These are phyloP conservation scores for Mobula hypostoma DNA, from an alignment of 2,113 vertebrate genomes.

Conservation along the genomic window DNA sequence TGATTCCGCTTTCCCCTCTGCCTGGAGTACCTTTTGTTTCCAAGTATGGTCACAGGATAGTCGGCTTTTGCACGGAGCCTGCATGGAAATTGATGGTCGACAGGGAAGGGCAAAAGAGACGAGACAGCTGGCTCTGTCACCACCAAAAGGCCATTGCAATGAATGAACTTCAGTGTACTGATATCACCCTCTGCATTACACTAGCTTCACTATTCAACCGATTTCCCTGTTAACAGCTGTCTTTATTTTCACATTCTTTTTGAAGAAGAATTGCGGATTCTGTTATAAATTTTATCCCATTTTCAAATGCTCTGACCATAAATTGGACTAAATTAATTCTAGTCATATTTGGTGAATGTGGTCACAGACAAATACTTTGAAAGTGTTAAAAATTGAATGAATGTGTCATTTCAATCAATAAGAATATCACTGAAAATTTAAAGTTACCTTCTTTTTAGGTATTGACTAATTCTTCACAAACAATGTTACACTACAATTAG, in stretches of 20 bases:
- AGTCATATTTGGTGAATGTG: too few species aligned
- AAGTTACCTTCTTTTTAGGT: not conserved
- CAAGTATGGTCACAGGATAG: conserved; percentile 84
- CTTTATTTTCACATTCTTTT: conserved; percentile 50
- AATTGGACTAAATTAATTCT: not conserved
- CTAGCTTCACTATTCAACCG: conserved; percentile 56
- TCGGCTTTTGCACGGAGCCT: conserved; percentile 71
- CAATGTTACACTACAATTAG: not conserved
- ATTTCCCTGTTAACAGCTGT: conserved; percentile 55
- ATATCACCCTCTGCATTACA: conserved; percentile 51
- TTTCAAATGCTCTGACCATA: not conserved
- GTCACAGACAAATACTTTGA: too few species aligned
- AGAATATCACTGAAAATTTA: not conserved
- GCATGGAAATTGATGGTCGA: conserved; percentile 81
- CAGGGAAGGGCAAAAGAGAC: conserved; percentile 80
- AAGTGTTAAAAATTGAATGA: not conserved
- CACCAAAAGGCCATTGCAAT: conserved; percentile 51
- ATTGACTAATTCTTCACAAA: not conserved
- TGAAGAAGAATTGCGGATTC: conserved; percentile 46
- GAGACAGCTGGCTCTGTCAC: conserved; percentile 87
- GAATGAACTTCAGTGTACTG: conserved; percentile 52
- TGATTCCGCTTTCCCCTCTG: conserved; percentile 49
- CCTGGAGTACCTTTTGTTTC: conserved; percentile 64
- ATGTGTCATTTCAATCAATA: not conserved
- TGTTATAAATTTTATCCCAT: conserved; percentile 42